These are phyloP conservation scores for Exaiptasia diaphana DNA, from an alignment of 64 coral and sea anemone genomes.

Conservation along the genomic window DNA sequence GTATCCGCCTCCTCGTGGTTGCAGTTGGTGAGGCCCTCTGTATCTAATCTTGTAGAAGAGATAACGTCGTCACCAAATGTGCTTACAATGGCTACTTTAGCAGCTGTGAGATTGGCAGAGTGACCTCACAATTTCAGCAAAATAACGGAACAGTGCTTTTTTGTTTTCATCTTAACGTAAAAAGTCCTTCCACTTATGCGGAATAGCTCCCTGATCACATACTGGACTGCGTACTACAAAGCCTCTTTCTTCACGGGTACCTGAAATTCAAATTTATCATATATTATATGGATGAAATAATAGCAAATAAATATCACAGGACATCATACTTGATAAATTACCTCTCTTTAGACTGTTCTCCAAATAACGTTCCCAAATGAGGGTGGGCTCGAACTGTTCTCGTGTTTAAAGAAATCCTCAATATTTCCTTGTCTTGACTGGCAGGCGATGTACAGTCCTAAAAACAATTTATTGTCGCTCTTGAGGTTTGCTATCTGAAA, in stretches of 20 bases:
- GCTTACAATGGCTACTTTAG: background rate
- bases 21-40: background rate
- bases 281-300: slow-evolving; percentile 38
- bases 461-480: slow-evolving; percentile 34
- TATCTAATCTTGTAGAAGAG: background rate
- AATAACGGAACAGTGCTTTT: slow-evolving; percentile 11
- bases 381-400: slow-evolving; percentile 44
- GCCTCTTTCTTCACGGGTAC: slow-evolving; percentile 2
- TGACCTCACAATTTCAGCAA: too few species aligned
- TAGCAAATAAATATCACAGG: slow-evolving; percentile 46
- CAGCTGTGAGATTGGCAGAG: too few species aligned
- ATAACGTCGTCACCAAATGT: background rate
- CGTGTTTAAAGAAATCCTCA: slow-evolving; percentile 13
- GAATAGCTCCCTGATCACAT: background rate
- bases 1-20: background rate
- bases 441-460: slow-evolving; percentile 32
- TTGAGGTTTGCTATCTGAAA: slow-evolving; percentile 42
- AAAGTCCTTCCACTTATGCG: background rate
- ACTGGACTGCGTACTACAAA: background rate
- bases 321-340: too few species aligned
- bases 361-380: slow-evolving; percentile 35
- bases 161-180: slow-evolving; percentile 3
- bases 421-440: slow-evolving; percentile 28
- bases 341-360: too few species aligned
- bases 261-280: too few species aligned